Conservation (phyloP, 2,888 invertebrate genomes). For the Tetranychus truncatus region DNA sequence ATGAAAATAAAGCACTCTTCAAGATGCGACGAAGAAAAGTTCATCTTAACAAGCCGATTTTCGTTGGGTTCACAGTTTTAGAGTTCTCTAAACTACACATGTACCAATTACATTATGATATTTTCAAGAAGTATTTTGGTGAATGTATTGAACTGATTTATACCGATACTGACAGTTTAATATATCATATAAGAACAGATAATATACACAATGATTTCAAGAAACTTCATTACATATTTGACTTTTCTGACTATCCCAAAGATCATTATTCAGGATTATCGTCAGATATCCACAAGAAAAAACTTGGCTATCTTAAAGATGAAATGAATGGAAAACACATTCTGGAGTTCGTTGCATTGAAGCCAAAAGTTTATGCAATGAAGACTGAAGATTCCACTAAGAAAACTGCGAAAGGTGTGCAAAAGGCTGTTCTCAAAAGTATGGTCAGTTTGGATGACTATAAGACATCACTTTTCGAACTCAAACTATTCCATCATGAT, state of each 20-base stretch:
- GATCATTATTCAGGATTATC: constrained; percentile 13
- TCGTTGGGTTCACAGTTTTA: constrained; percentile 27
- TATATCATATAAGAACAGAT: constrained; percentile 28
- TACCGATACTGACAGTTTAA: constrained; percentile 30
- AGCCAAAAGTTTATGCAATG: constrained; percentile 18
- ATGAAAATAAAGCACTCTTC: constrained; percentile 12
- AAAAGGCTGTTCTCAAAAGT: not conserved
- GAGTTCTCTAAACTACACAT: constrained; percentile 29
- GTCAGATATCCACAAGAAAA: constrained; percentile 29
- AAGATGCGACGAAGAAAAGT: constrained; percentile 18
- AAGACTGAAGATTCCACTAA: not conserved
- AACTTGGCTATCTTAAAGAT: constrained; percentile 30
- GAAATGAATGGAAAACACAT: constrained; percentile 28
- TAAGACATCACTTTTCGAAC: not conserved
- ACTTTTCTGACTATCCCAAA: not conserved
- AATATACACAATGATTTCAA: constrained; percentile 29
- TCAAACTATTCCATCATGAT: not conserved
- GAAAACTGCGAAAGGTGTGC: not conserved
- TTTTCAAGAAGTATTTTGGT: constrained; percentile 25
- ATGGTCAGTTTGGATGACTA: not conserved
- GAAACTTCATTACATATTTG: constrained; percentile 17
- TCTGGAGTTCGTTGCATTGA: constrained; percentile 28
- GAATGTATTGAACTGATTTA: constrained; percentile 26
- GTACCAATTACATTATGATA: constrained; percentile 27
- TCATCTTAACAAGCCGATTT: constrained; percentile 27